Evolutionary conservation across 1,140 invertebrate species (phyloP).

Genomic region (Triops longicaudatus): DNA sequence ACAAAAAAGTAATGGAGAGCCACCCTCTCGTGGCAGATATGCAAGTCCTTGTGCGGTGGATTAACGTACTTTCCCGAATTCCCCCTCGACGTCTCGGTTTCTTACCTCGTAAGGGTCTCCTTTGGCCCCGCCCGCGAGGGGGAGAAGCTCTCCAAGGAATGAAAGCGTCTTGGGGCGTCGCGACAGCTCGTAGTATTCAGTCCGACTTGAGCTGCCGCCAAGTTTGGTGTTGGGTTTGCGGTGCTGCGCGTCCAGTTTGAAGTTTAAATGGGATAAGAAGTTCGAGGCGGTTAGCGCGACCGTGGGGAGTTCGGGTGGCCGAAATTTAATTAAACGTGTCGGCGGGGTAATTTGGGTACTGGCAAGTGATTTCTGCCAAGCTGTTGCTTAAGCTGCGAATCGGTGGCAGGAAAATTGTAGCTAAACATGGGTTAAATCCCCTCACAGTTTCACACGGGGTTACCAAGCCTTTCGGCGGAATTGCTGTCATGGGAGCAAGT

Average conservation of each 20-base stretch:
- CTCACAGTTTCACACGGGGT: too few relatives aligned
- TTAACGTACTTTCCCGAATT: neutral
- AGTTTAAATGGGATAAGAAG: neutral
- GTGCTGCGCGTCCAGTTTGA: neutral
- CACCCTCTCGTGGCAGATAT: neutral
- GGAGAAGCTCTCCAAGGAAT: neutral
- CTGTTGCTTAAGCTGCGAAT: neutral
- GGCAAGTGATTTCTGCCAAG: neutral
- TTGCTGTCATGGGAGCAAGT: neutral
- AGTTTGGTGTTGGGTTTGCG: neutral
- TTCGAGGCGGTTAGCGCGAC: neutral
- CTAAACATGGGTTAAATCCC: neutral
- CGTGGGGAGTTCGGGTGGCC: neutral
- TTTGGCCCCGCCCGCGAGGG: neutral
- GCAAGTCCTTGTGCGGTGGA: neutral
- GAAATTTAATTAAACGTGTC: neutral
- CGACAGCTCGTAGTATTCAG: neutral
- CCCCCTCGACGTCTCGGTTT: neutral
- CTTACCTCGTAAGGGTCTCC: neutral
- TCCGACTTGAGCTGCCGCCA: constrained; percentile 8
- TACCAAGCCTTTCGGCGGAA: neutral
- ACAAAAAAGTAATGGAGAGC: too few relatives aligned
- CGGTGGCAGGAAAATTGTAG: neutral
- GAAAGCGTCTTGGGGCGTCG: neutral
- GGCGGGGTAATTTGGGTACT: neutral